Percentiles rank a stretch among this genome's conserved stretches.
Conservation (phyloP, 2,797 vertebrate genomes). For the Poeciliopsis paucimaculata region DNA sequence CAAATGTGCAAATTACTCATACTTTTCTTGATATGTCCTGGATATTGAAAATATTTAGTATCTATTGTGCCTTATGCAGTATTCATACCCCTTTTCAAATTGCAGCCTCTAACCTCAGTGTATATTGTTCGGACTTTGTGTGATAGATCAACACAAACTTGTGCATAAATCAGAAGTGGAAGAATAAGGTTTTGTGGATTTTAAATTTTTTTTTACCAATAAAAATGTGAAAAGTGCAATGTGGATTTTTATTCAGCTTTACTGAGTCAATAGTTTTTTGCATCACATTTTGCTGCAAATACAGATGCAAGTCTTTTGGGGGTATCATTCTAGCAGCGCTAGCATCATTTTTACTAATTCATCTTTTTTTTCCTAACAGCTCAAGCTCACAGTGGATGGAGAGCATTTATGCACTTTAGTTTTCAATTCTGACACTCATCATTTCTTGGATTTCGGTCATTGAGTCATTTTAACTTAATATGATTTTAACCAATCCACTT, state of each 20-base stretch:
- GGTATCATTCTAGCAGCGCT: not conserved
- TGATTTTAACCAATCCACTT: not conserved
- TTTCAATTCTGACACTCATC: not conserved
- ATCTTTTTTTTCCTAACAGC: not conserved
- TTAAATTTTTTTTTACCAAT: not conserved
- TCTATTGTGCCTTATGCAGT: not conserved
- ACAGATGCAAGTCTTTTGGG: not conserved
- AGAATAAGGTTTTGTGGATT: not conserved
- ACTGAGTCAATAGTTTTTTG: not conserved
- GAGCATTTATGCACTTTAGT: not conserved
- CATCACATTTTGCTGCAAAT: not conserved
- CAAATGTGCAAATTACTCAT: not conserved
- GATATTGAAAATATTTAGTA: not conserved
- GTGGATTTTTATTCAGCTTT: not conserved
- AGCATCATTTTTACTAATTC: not conserved
- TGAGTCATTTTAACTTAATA: not conserved
- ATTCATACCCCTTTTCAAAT: not conserved
- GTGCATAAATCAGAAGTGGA: not conserved
- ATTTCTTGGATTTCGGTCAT: not conserved
- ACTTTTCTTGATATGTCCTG: not conserved
- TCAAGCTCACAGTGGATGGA: not conserved
- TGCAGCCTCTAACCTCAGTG: not conserved
- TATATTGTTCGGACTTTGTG: not conserved
- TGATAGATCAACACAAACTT: not conserved
- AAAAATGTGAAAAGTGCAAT: not conserved